phyloP scores from a whole-genome alignment of 2,113 vertebrate species.

The Saccopteryx leptura region DNA sequence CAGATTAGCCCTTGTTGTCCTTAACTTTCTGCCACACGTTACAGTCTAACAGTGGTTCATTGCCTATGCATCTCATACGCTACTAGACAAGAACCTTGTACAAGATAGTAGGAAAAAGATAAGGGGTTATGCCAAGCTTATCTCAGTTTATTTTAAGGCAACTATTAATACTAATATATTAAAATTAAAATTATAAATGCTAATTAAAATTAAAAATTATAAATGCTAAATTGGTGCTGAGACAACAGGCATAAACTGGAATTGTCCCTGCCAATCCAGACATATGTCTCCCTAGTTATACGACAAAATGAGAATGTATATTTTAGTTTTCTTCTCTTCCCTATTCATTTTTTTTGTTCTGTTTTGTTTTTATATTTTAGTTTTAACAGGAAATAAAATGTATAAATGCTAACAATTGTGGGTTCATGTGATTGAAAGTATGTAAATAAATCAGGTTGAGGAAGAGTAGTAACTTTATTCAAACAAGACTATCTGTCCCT shows the following conservation, averaged over 20 bases:
- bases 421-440: neutral
- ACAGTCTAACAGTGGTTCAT: neutral
- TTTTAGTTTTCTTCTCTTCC: neutral
- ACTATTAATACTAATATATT: neutral
- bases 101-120: neutral
- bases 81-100: neutral
- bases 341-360: no score
- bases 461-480: neutral
- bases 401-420: neutral
- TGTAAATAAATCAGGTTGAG: neutral
- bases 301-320: neutral
- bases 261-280: neutral
- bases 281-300: neutral
- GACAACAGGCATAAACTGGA: neutral
- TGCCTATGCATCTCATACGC: neutral
- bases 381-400: neutral
- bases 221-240: neutral
- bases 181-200: neutral
- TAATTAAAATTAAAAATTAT: neutral
- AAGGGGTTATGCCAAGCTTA: neutral
- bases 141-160: neutral
- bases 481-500: neutral
- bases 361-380: neutral
- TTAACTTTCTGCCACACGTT: neutral
- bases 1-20: neutral